Evolutionary conservation across 2,113 vertebrate species (phyloP), one percentile per base, ranked within the genome.

Genomic region (Taxidea taxus): DNA sequence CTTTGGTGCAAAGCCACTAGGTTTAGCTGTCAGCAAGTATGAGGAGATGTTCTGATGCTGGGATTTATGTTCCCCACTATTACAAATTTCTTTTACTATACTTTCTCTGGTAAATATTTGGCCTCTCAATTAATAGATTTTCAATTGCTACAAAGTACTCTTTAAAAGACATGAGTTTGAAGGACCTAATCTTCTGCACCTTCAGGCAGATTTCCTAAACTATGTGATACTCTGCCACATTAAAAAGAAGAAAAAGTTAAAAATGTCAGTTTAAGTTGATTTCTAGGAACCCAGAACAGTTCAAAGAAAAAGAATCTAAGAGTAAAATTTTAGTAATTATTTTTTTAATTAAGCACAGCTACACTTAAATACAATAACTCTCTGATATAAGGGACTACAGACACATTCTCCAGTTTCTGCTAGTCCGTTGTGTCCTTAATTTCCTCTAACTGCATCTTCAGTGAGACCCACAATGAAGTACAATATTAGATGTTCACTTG

Each of bases 401-500:
- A 96, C 75, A 51, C 97, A 96, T 90, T 93, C 85, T 97, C 90
- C 97, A 60, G 75, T 62, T 97, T 98, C 93, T 98, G 98, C 91
- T 87, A 66, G 85, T 97, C 86, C 88, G 93, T 58, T 90, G 92
- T 97, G 87, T 98, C 95, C 97, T 98, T 98, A 98, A 98, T 98
- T 98, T 96, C 92, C 96, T 97, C 98, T 95, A 96, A 94, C 91
- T 97, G 93, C 93, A 60, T 94, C 97, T 97, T 97, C 62, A 39
- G 94, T 96, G 97, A 98, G 91, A 62, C 39, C 98, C 89, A 95
- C 96, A 98, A 95, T 96, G 97, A 98, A 97, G 97, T 68, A 98
- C 85, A 98, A 97, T 97, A 98, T 98, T 98, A 98, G 97, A 97
- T 93, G 98, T 98, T 98, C 98, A 94, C 97, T 98, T 98, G 97